Base-by-base conservation (phyloP, 2,797 vertebrate genomes). In the Hippocampus kuda region DNA sequence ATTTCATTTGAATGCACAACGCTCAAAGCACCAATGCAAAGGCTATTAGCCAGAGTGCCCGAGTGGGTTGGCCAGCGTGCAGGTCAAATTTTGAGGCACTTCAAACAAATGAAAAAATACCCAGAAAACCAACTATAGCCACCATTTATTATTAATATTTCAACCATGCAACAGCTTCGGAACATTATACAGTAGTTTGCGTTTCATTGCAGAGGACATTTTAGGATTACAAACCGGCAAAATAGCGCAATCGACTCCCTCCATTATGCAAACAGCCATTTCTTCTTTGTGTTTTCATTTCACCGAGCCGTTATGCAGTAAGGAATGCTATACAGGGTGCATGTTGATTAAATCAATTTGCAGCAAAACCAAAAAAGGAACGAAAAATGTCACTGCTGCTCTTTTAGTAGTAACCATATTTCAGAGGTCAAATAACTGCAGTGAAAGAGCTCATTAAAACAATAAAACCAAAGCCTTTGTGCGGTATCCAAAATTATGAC, bases 1-100 rank as follows among this genome's bases (percentile, higher is more conserved):
- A 90, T 91, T 91, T 90, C 85, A 89, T 90, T 85, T 86, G 85
- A 89, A 89, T 86, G 81, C 85, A 79, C 27, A 61, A 70, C 48
- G 83, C 81, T 82, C 70, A 68, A 75, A 83, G 75, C 78, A 79
- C 80, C 81, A 80, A 88, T 87, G 86, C 82, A 83, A 82, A 88
- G 87, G 86, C 88, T 84, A 90, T 90, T 91, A 89, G 77, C 85
- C 87, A 86, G 86, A 90, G 88, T 89, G 86, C 84, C 80, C 79
- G 62, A 74, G 84, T 83, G 73, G 71, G 75, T 67, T 82, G 84
- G 83, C 83, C 80, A 24, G 75, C 46, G 75, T 70, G 61, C 72
- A 69, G 79, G 75, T 79, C 46, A 70, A 74, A 77, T 67, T 12
- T 54, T 26, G 67, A 69, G 72, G 82, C 86, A 86, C 83, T 87